Base-by-base conservation (phyloP, 2,797 vertebrate genomes). In the Lithobates sylvaticus region DNA sequence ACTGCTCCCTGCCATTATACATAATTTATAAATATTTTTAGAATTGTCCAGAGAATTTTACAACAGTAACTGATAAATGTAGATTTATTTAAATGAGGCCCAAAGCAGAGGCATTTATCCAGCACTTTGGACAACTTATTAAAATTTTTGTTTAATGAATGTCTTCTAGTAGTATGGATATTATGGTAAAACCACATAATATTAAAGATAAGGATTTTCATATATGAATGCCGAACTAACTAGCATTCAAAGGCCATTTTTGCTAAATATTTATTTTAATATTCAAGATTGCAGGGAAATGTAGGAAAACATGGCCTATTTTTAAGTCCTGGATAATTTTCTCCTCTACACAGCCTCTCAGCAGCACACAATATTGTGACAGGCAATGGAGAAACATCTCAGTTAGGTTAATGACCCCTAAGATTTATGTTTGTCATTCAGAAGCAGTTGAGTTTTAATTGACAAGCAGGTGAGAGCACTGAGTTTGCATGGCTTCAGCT, bases 321-420 rank as follows among this genome's bases (percentile, higher is more conserved):
- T 83, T 87, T 75, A 80, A 32, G 64, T 44, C 44, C 18, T 2
- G 34, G 54, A 32, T 73, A 74, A 82, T 61, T 76, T 70, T 71
- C 47, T 70, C 18, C 50, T 64, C 68, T 54, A 69, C 68, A 78
- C 47, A 73, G 68, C 26, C 58, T 76, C 29, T 74, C 29, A 42
- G 80, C 81, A 44, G 61, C 36, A 61, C n/a, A 87, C 44, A 68
- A 68, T 79, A 80, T 83, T 87, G 73, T 87, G 86, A 80, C 86
- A 87, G 70, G 81, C 76, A 47, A 64, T 27, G 18, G 64, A 80
- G 61, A 67, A 79, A 69, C 76, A 61, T 75, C 81, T 78, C 81
- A 68, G 81, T 67, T 84, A 69, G 42, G 76, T 84, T 87, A 87
- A 80, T 84, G 86, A 87, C 81, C 86, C 44, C 70, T 80, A 80